Conservation (phyloP, 2,888 invertebrate genomes). For the Tineola bisselliella region DNA sequence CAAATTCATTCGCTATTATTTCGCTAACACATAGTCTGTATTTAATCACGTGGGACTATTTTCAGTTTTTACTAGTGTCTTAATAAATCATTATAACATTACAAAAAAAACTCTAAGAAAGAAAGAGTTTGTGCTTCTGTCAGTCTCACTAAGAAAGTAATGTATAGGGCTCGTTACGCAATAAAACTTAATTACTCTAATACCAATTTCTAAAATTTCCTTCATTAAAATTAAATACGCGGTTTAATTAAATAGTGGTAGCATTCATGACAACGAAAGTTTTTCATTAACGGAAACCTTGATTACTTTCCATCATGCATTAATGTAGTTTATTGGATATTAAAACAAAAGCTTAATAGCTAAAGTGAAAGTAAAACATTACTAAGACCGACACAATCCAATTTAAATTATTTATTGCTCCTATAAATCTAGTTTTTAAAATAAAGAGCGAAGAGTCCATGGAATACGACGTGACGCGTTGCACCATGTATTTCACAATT, state of each 20-base stretch:
- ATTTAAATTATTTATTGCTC: constrained; percentile 15
- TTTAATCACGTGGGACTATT: too few species aligned
- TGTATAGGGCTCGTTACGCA: not conserved
- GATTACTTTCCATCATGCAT: constrained; percentile 12
- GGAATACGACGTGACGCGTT: not conserved
- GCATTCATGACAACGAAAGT: not conserved
- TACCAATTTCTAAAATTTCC: not conserved
- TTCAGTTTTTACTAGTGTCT: too few species aligned
- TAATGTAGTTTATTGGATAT: constrained; percentile 15
- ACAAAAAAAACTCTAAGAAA: too few species aligned
- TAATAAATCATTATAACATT: too few species aligned
- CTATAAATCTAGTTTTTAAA: constrained; percentile 15
- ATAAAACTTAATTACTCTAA: not conserved
- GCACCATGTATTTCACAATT: not conserved
- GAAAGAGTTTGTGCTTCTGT: not conserved
- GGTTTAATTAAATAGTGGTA: not conserved
- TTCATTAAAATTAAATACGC: not conserved
- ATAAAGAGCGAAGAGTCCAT: constrained; percentile 10
- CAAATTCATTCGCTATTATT: too few species aligned
- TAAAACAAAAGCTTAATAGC: constrained; percentile 14
- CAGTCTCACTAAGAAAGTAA: not conserved
- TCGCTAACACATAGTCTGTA: too few species aligned
- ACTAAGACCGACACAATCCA: constrained; percentile 13
- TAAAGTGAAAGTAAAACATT: constrained; percentile 16
- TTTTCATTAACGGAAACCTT: constrained; percentile 12